A percentile compares a stretch with the other conserved stretches of the same genome.
Conservation (phyloP, 1,140 invertebrate species). For the Gonatopus flavifemur region DNA sequence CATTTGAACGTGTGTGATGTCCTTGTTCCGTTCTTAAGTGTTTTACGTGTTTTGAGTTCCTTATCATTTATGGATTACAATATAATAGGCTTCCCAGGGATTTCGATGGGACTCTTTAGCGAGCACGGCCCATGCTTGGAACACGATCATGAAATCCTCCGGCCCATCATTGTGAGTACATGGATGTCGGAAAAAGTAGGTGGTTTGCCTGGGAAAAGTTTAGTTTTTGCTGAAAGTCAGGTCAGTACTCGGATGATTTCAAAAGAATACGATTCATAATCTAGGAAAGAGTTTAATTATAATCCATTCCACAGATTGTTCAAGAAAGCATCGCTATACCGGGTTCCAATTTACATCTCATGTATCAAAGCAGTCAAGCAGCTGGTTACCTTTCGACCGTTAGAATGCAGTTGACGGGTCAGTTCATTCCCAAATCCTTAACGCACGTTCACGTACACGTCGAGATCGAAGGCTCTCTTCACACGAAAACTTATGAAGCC, state of each 20-base stretch:
- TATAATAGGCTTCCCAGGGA: slow-evolving; percentile 62
- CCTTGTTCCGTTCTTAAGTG: slow-evolving; percentile 41
- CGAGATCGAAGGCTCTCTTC: slow-evolving; percentile 88
- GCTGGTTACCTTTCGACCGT: slow-evolving; percentile 91
- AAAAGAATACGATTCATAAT: too few species aligned
- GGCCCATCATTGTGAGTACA: slow-evolving; percentile 80
- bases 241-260: slow-evolving; percentile 51
- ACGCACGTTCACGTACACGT: slow-evolving; percentile 87
- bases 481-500: slow-evolving; percentile 91
- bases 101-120: slow-evolving; percentile 61
- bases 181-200: slow-evolving; percentile 86
- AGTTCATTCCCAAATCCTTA: slow-evolving; percentile 75
- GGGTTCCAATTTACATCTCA: slow-evolving; percentile 85
- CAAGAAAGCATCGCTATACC: slow-evolving; percentile 93
- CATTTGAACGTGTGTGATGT: slow-evolving; percentile 34
- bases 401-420: slow-evolving; percentile 85
- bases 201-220: slow-evolving; percentile 75
- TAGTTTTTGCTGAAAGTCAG: slow-evolving; percentile 87
- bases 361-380: slow-evolving; percentile 90
- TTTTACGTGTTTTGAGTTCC: slow-evolving; percentile 38
- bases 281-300: background rate
- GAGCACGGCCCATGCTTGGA: slow-evolving; percentile 73
- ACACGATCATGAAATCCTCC: slow-evolving; percentile 80
- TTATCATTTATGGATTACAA: slow-evolving; percentile 40
- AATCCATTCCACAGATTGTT: slow-evolving; percentile 73